Evolutionary conservation across 2,113 vertebrate genomes (phyloP).

Genomic region (Seriola quinqueradiata): DNA sequence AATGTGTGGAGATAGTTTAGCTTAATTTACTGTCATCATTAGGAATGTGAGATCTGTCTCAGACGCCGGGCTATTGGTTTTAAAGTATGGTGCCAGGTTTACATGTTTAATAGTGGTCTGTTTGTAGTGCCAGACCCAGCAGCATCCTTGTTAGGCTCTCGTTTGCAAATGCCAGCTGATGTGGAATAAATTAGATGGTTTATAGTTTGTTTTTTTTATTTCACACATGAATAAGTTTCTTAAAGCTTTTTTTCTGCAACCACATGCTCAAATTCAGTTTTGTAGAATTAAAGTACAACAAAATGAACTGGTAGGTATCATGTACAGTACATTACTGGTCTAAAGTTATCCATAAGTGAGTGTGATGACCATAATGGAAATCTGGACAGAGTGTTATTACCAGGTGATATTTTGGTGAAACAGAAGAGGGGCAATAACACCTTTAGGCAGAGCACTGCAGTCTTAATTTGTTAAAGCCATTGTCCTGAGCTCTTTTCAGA

Average conservation of each 20-base stretch:
- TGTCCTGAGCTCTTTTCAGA: constrained; percentile 82
- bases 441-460: constrained; percentile 73
- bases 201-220: constrained; percentile 28
- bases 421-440: constrained; percentile 67
- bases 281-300: constrained; percentile 20
- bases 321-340: neutral
- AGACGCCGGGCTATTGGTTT: constrained; percentile 38
- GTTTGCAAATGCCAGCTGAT: constrained; percentile 62
- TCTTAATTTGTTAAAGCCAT: constrained; percentile 85
- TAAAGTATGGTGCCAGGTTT: constrained; percentile 54
- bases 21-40: constrained; percentile 69
- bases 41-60: constrained; percentile 58
- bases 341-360: constrained; percentile 18
- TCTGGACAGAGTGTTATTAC: constrained; percentile 52
- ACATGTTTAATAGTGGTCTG: constrained; percentile 53
- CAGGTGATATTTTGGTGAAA: constrained; percentile 70
- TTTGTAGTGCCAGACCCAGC: constrained; percentile 54
- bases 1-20: constrained; percentile 51
- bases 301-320: neutral
- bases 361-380: constrained; percentile 45
- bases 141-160: constrained; percentile 59
- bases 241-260: constrained; percentile 16
- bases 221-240: constrained; percentile 62
- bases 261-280: neutral
- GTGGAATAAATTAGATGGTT: constrained; percentile 61